Percentiles rank a stretch among this genome's conserved stretches.
Conservation (phyloP, 1,140 invertebrate genomes). For the Metaphire vulgaris region DNA sequence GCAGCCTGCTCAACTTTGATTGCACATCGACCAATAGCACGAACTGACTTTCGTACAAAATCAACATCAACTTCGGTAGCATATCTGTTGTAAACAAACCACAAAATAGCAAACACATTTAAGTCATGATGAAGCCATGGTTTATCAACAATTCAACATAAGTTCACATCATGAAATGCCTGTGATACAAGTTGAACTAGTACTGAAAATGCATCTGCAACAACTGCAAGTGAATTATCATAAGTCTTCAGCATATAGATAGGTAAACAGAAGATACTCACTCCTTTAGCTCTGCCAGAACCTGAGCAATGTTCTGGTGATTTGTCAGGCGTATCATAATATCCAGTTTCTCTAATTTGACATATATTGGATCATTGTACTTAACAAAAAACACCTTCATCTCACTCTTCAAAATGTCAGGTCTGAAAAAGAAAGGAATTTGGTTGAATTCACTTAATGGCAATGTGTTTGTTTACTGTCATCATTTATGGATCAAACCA, state of each 20-base stretch:
- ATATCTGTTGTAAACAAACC: constrained; percentile 55
- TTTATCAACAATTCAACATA: too few species aligned
- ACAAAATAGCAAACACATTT: too few species aligned
- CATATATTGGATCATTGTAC: constrained; percentile 99
- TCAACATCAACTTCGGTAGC: constrained; percentile 99
- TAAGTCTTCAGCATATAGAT: constrained; percentile 4
- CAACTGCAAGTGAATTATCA: too few species aligned
- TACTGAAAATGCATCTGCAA: too few species aligned
- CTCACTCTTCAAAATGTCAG: constrained; percentile 97
- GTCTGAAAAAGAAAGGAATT: constrained; percentile 54
- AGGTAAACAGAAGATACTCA: constrained; percentile 51
- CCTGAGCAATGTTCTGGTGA: constrained; percentile 95
- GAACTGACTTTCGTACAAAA: constrained; percentile 86
- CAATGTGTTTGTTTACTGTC: neutral
- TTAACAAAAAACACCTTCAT: constrained; percentile 99
- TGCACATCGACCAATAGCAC: constrained; percentile 96
- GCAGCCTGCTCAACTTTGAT: constrained; percentile 99
- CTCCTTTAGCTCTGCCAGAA: constrained; percentile 96
- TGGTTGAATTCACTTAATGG: neutral
- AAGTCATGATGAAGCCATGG: too few species aligned
- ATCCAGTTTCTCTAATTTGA: constrained; percentile 97
- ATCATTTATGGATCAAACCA: too few species aligned
- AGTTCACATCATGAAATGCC: too few species aligned
- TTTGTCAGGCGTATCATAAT: constrained; percentile 99
- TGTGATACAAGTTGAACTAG: too few species aligned